phyloP scores from a whole-genome alignment of 64 coral and sea anemone genomes.

The Montipora foliosa region DNA sequence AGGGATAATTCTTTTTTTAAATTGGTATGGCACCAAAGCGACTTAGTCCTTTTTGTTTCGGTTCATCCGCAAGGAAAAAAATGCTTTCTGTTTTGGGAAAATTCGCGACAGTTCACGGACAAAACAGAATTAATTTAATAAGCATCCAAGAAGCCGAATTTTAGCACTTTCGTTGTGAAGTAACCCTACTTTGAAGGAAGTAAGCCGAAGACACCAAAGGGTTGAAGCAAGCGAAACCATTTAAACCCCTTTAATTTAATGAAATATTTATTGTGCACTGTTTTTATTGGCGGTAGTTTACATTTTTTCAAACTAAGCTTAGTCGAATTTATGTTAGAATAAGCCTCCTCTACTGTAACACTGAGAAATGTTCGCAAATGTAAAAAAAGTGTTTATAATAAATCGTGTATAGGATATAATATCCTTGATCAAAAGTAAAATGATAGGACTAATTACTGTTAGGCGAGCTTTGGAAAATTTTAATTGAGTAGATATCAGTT shows the following conservation, averaged over 20 bases:
- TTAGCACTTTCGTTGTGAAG: background rate
- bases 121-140: background rate
- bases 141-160: background rate
- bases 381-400: background rate
- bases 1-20: slow-evolving; percentile 27
- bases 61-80: background rate
- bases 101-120: background rate
- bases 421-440: background rate
- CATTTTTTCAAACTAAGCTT: background rate
- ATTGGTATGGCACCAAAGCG: background rate
- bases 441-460: slow-evolving; percentile 37
- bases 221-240: slow-evolving; percentile 7
- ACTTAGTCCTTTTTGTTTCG: background rate
- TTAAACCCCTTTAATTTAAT: slow-evolving; percentile 33
- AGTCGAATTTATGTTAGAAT: background rate
- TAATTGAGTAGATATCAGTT: slow-evolving; percentile 12
- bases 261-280: slow-evolving; percentile 50
- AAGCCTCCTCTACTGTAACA: background rate
- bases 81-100: background rate
- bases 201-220: slow-evolving; percentile 11
- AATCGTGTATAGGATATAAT: background rate
- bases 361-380: background rate
- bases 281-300: slow-evolving; percentile 14
- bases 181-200: background rate
- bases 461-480: slow-evolving; percentile 19